A percentile compares a stretch with the other conserved stretches of the same genome.
phyloP scores from a whole-genome alignment of 1,140 invertebrate genomes.

The Drosophila pectinifera region DNA sequence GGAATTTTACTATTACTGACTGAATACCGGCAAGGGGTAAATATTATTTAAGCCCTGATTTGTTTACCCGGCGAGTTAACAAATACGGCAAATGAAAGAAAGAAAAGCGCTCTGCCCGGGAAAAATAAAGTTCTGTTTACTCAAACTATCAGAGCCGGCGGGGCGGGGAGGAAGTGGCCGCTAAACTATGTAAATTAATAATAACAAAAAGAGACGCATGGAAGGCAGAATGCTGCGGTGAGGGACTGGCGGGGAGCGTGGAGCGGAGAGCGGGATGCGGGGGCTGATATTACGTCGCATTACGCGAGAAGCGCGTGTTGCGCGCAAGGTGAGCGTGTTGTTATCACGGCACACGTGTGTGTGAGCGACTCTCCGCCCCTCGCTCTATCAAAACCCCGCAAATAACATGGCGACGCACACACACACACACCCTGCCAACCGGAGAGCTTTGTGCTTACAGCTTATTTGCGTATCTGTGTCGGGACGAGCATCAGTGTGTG shows the following conservation, averaged over 20 bases:
- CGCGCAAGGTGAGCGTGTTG: conserved; percentile 77
- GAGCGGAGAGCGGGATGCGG: background rate
- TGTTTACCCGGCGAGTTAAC: conserved; percentile 60
- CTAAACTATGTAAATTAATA: conserved; percentile 71
- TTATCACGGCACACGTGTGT: conserved; percentile 73
- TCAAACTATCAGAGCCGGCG: conserved; percentile 41
- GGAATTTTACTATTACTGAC: conserved; percentile 14
- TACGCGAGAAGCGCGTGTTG: conserved; percentile 73
- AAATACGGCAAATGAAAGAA: conserved; percentile 29
- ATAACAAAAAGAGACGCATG: conserved; percentile 58
- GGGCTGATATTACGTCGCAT: conserved; percentile 72
- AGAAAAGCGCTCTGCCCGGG: conserved; percentile 10
- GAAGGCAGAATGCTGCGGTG: conserved; percentile 54
- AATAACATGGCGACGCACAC: conserved; percentile 65
- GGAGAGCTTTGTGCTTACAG: conserved; percentile 45
- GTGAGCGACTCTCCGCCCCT: conserved; percentile 1
- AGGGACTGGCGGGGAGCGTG: conserved; percentile 16
- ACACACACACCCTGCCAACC: conserved; percentile 1
- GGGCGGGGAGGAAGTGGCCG: background rate
- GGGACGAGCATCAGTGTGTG: conserved; percentile 15
- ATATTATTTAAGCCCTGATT: conserved; percentile 58
- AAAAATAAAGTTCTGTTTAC: conserved; percentile 57
- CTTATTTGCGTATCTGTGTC: conserved; percentile 67
- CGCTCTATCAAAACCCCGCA: conserved; percentile 64
- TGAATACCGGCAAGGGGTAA: conserved; percentile 14